Base-by-base conservation (phyloP, 2,888 invertebrate genomes). In the Microplitis manilae region DNA sequence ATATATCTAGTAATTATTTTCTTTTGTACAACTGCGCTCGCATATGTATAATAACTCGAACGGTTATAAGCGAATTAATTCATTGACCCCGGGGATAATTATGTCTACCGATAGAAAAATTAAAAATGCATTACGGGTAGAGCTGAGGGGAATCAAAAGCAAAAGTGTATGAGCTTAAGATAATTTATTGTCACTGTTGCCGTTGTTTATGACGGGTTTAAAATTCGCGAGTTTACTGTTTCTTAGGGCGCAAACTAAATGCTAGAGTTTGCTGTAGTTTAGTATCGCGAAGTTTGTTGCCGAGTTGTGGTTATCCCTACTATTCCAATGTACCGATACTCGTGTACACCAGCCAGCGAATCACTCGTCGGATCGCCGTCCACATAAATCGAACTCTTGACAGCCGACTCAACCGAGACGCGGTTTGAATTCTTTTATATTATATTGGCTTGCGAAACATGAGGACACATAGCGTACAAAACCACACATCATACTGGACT, bases 181-280 rank as follows among this genome's bases (percentile, higher is more conserved):
- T 84, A 81, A 83, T 83, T 83, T 84, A 84, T 83, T 81, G 80
- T 81, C 79, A 79, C 80, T 80, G 77, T 73, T 78, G 77, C 78
- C 79, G 80, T 81, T 81, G 78, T 83, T 80, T 78, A 80, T 79
- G 81, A 81, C 80, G 77, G 75, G 81, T 81, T 78, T 79, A 83
- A 83, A 82, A 82, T 78, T 81, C 79, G 79, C 71, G 78, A 76
- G 78, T 67, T 69, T 62, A 64, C 20, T 75, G 30, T 30, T 30
- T 75, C 73, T 77, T 61, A 71, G 70, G 69, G 72, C 77, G 77
- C 77, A 60, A 77, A 77, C 75, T 77, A 75, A 71, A 77, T 81
- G 30, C 30, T 30, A 30, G 30, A 30, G 30, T 30, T 30, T 30
- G 30, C 30, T 30, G 30, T 4, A 30, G 30, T 30, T 30, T 30